A percentile compares a stretch with the other conserved stretches of the same genome.
Evolutionary conservation across 1,140 invertebrate species (phyloP).

Genomic region (Alviniconcha marisindica): DNA sequence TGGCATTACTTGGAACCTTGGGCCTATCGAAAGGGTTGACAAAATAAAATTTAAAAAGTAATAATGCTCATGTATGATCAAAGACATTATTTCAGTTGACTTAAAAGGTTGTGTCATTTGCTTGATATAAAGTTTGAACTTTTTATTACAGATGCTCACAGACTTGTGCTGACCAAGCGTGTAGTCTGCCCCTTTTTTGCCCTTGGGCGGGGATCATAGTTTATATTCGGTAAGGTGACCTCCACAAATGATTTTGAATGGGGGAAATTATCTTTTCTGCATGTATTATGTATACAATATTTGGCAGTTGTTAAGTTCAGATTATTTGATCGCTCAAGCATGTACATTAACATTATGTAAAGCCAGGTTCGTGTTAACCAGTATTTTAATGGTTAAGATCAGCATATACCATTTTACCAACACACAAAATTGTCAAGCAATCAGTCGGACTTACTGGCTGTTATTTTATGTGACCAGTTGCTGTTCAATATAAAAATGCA

Average conservation of each 20-base stretch:
- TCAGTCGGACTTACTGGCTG: no score
- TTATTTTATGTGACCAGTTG: no score
- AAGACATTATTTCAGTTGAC: no score
- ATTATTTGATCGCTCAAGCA: no score
- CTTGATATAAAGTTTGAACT: constrained; percentile 7
- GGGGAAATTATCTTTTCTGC: not conserved
- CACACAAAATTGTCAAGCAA: no score
- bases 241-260: not conserved
- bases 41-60: not conserved
- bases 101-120: not conserved
- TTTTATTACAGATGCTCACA: constrained; percentile 1
- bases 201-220: not conserved
- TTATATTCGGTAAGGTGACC: constrained; percentile 27
- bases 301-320: no score
- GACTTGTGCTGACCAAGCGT: not conserved
- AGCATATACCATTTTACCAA: no score
- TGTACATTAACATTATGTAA: no score
- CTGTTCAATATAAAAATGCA: no score
- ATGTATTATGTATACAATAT: not conserved
- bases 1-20: not conserved
- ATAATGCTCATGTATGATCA: no score
- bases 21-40: not conserved
- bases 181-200: not conserved
- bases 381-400: no score
- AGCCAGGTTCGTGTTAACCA: no score